Evolutionary conservation across 2,888 invertebrate genomes (phyloP), one percentile per base, ranked within the genome.

Genomic region (Erannis defoliaria): DNA sequence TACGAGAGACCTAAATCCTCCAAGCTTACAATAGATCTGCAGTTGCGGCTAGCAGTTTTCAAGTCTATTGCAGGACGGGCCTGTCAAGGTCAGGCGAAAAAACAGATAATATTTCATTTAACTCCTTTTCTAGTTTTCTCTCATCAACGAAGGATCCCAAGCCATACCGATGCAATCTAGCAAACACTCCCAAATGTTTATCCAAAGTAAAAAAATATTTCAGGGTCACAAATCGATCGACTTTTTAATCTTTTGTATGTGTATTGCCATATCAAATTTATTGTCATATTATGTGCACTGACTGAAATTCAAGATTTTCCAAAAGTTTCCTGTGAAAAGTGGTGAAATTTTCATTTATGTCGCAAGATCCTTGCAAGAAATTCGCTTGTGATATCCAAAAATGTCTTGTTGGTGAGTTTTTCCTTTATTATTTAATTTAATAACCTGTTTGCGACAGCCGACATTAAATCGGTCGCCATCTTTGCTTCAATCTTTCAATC

Each of bases 321-420:
- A 67, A 70, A 74, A 72, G 62, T 83, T 86, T 84, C 74, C 69
- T 49, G 65, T 54, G 68, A 71, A 74, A 79, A 80, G 78, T 77
- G 67, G 64, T 62, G 65, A 73, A 80, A 76, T 81, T 79, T 80
- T 56, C 80, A 84, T 90, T 75, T 88, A 92, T 93, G 93, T 72
- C 87, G 87, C 92, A 91, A 77, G 97, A 97, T 93, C 97, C 97
- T 14, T 97, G 97, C 83, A 97, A 97, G 91, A 92, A 87, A 78
- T 94, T 94, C 75, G 97, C 97, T 58, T 97, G 97, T 87, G 95
- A 94, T 81, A 95, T 97, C 79, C 97, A 97, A 90, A 94, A 93
- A 84, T 97, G 97, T 87, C 94, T 97, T 71, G 90, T 90, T 89
- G 96, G 97, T 97, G 89, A 90, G 89, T 88, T 79, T 82, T 85